These are phyloP conservation scores for Dendroctonus ponderosae DNA, from an alignment of 1,140 invertebrate genomes.

Conservation along the genomic window DNA sequence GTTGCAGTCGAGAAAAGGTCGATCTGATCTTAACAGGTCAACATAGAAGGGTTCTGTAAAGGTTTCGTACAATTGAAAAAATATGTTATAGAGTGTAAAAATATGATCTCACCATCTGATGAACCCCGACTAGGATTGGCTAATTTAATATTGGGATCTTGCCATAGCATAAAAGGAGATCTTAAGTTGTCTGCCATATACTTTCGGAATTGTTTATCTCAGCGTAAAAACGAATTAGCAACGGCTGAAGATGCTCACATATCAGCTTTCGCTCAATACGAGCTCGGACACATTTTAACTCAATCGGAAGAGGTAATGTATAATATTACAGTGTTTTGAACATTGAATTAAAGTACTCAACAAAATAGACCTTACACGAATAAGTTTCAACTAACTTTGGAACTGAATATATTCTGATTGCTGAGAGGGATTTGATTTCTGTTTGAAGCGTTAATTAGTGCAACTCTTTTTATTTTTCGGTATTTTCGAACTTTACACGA, in stretches of 20 bases:
- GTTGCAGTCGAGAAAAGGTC: constrained; percentile 57
- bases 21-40: constrained; percentile 54
- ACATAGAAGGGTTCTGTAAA: neutral
- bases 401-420: no score
- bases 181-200: constrained; percentile 54
- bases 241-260: constrained; percentile 60
- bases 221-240: constrained; percentile 44
- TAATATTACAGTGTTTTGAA: no score
- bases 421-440: no score
- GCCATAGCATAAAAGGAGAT: constrained; percentile 53
- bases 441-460: no score
- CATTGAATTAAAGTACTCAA: no score
- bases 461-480: no score
- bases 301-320: constrained; percentile 52
- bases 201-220: constrained; percentile 55
- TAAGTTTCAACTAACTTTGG: no score
- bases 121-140: constrained; percentile 60
- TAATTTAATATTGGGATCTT: constrained; percentile 57
- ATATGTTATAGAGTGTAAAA: constrained; percentile 36
- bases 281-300: constrained; percentile 59
- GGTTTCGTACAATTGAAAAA: no score
- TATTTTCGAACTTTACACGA: no score
- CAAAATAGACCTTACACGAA: no score
- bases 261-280: constrained; percentile 67
- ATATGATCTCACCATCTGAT: constrained; percentile 41